Evolutionary conservation across 2,797 vertebrate genomes (phyloP), one percentile per base, ranked within the genome.

Genomic region (Coccyzus lansbergi): DNA sequence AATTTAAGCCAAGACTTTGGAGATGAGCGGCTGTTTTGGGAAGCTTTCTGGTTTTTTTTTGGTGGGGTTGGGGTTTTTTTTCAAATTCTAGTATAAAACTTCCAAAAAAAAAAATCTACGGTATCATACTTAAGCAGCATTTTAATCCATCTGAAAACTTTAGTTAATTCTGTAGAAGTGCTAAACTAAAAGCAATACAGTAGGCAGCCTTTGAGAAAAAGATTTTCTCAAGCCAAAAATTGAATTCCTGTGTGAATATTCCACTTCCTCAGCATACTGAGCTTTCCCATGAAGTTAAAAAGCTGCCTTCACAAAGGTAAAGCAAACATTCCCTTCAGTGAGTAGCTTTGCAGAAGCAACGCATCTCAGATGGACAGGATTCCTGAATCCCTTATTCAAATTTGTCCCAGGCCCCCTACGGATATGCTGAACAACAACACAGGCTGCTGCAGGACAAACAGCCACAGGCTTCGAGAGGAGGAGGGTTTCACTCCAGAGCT

Each of bases 301-400:
- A 88, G 33, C 65, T 86, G 59, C 62, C 31, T 88, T 42, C 2
- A 7, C 28, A 21, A 46, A 33, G 56, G 38, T 0, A 49, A 9
- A 77, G n/a, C 49, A 81, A 91, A 92, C 7, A 64, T 4, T 65
- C 70, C 63, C 51, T 76, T 46, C 0, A 0, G 21, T 18, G 46
- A 52, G 40, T 1, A 44, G 24, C 10, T 68, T 64, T 76, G 21
- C 0, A 0, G 81, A 53, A 84, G 58, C 36, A 56, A 49, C 0
- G 0, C 26, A 22, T 28, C 42, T 55, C 78, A 56, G 58, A 18
- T 1, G 12, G 69, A 81, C 20, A 64, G 13, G 40, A 44, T 16
- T 74, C 17, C 77, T 2, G 8, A 83, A 28, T 18, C 31, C 64
- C 36, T n/a, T 6, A 9, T 5, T 59, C 51, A 31, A 10, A 4